Evolutionary conservation across 2,113 vertebrate genomes (phyloP).

Genomic region (Mesitornis unicolor): DNA sequence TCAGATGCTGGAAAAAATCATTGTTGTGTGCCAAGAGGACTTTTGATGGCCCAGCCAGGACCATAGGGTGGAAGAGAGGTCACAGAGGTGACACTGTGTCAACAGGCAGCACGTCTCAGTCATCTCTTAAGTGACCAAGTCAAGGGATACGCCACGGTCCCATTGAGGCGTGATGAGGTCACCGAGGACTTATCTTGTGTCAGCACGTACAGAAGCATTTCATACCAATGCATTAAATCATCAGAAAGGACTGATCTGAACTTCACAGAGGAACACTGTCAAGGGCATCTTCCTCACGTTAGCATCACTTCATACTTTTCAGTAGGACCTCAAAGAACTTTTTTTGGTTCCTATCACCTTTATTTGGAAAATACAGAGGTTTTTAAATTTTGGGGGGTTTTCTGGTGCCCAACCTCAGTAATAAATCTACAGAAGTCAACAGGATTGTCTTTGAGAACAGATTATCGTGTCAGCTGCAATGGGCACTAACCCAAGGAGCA

Average conservation of each 20-base stretch:
- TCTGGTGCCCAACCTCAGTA: not conserved
- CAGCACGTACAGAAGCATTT: not conserved
- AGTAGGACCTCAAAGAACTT: not conserved
- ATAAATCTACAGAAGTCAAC: not conserved
- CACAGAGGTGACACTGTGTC: not conserved
- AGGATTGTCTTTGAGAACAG: not conserved
- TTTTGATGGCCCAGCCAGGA: not conserved
- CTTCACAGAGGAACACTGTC: not conserved
- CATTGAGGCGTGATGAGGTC: not conserved
- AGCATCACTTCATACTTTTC: not conserved
- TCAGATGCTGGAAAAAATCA: not conserved
- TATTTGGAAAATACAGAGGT: not conserved
- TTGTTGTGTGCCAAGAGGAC: fast-evolving
- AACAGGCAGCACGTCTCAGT: not conserved
- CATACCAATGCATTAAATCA: not conserved
- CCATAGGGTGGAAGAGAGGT: not conserved
- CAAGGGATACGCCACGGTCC: not conserved
- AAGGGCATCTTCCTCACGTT: fast-evolving
- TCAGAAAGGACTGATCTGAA: not conserved
- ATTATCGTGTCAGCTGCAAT: not conserved
- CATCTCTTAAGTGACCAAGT: fast-evolving
- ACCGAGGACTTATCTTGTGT: not conserved
- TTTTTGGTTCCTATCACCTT: not conserved
- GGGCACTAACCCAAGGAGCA: not conserved
- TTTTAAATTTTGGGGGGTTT: not conserved